Conservation (phyloP, 2,797 vertebrate species). For the Gymnodraco acuticeps region DNA sequence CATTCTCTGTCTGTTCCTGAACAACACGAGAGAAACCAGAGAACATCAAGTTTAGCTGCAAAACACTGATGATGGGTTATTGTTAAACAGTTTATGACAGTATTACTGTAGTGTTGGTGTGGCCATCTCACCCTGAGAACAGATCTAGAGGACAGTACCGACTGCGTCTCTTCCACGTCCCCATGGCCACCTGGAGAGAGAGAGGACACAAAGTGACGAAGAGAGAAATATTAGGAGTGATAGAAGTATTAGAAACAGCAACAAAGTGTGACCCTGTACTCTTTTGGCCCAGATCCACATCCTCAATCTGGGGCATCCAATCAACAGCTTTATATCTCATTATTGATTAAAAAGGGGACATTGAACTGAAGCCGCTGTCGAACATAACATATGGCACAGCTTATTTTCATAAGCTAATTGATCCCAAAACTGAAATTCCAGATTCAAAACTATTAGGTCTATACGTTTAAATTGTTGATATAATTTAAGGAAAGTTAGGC, state of each 20-base stretch:
- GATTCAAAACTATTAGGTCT: not conserved
- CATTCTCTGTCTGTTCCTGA: conserved; percentile 97
- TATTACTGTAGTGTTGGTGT: not conserved
- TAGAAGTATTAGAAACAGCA: not conserved
- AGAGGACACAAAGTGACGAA: conserved; percentile 40
- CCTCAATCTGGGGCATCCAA: too few species aligned
- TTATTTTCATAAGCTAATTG: not conserved
- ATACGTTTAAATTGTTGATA: not conserved
- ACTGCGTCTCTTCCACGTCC: conserved; percentile 95
- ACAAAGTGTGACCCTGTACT: too few species aligned
- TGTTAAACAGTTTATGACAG: not conserved
- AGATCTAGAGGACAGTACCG: conserved; percentile 97
- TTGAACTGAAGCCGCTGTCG: not conserved
- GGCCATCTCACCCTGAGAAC: conserved; percentile 94
- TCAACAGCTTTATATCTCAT: too few species aligned
- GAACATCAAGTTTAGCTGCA: conserved; percentile 2
- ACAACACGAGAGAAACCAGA: conserved; percentile 26
- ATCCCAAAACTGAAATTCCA: not conserved
- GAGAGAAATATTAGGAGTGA: not conserved
- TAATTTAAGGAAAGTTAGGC: not conserved
- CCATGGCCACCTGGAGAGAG: conserved; percentile 89
- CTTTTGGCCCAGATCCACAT: too few species aligned
- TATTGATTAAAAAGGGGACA: not conserved
- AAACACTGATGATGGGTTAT: not conserved
- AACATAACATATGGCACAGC: not conserved